phyloP scores from a whole-genome alignment of 2,797 vertebrate species.

The Eurystomus glaucurus region DNA sequence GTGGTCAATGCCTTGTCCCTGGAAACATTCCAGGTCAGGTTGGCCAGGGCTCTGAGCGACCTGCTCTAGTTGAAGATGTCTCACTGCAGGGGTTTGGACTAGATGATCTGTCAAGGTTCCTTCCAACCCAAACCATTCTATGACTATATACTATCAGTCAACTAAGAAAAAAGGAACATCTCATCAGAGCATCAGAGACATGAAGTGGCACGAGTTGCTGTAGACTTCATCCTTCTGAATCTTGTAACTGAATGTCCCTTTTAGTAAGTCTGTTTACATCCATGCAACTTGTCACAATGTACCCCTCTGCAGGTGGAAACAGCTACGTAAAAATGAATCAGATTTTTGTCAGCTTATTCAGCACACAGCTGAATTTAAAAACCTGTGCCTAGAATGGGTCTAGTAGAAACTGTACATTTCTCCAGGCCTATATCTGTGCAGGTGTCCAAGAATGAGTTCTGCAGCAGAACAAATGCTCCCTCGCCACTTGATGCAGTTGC shows the following conservation, averaged over 20 bases:
- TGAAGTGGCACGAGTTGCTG: neutral
- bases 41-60: neutral
- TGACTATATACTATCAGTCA: neutral
- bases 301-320: neutral
- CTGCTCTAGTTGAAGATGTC: neutral
- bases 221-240: neutral
- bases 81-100: neutral
- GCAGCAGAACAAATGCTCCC: neutral
- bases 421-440: neutral
- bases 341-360: neutral
- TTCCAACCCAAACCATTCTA: neutral
- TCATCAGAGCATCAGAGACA: neutral
- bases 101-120: neutral
- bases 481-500: fast-evolving
- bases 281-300: neutral
- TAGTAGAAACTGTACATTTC: neutral
- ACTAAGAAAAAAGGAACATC: neutral
- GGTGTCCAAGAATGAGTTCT: neutral
- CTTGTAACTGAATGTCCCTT: neutral
- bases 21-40: neutral
- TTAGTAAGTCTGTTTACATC: neutral
- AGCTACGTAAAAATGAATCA: neutral
- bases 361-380: neutral
- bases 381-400: neutral
- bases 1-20: neutral